Evolutionary conservation across 2,113 vertebrate species (phyloP).

Genomic region (Oriolus oriolus): DNA sequence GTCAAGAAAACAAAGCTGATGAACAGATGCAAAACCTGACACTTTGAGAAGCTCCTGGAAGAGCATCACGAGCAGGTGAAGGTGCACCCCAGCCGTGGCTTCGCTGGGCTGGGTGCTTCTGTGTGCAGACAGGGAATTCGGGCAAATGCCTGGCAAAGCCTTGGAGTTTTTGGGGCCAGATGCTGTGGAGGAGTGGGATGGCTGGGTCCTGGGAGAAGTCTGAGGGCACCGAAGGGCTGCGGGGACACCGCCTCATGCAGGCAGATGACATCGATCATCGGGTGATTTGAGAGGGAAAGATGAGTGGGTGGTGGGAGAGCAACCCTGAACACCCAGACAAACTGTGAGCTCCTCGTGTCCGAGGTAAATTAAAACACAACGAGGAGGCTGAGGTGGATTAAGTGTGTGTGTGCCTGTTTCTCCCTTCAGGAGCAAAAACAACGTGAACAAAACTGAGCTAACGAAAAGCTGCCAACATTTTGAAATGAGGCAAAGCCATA

Average conservation of each 20-base stretch:
- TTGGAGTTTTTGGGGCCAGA: not conserved
- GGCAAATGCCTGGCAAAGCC: not conserved
- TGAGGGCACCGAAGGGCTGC: accelerated
- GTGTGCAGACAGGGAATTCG: not conserved
- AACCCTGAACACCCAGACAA: not conserved
- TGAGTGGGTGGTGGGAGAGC: not conserved
- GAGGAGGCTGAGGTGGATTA: not conserved
- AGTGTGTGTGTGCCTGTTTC: accelerated
- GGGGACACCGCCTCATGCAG: not conserved
- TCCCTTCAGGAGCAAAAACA: not conserved
- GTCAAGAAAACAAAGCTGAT: not conserved
- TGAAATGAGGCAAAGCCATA: not conserved
- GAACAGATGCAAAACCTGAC: not conserved
- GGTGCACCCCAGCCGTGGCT: not conserved
- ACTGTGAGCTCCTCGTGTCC: not conserved
- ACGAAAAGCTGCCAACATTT: not conserved
- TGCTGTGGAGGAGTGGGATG: not conserved
- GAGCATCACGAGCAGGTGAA: accelerated
- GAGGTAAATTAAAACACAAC: not conserved
- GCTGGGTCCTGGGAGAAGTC: not conserved
- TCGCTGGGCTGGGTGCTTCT: not conserved
- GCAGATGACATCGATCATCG: not conserved
- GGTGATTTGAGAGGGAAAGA: not conserved
- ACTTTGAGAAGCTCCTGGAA: not conserved
- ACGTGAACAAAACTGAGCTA: not conserved